phyloP scores from a whole-genome alignment of 1,140 invertebrate genomes.

The Tribolium madens region DNA sequence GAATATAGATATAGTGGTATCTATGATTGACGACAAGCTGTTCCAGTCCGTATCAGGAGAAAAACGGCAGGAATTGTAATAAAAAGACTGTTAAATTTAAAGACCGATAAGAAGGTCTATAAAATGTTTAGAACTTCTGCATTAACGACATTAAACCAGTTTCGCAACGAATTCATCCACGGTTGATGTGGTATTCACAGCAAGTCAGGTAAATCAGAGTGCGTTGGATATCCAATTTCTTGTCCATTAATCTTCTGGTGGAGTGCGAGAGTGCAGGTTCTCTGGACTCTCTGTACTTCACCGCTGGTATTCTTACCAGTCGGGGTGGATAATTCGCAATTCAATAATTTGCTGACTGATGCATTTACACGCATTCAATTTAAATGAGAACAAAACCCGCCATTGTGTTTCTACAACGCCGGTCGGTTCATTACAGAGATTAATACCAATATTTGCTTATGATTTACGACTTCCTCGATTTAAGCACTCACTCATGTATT shows the following conservation, averaged over 20 bases:
- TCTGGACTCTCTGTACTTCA: constrained; percentile 27
- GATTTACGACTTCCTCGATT: constrained; percentile 21
- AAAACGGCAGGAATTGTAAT: constrained; percentile 27
- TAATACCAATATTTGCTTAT: constrained; percentile 24
- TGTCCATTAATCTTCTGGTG: constrained; percentile 40
- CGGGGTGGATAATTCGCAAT: constrained; percentile 40
- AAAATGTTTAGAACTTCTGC: constrained; percentile 37
- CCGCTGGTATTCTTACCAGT: constrained; percentile 42
- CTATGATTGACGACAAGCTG: constrained; percentile 15
- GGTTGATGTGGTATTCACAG: constrained; percentile 33
- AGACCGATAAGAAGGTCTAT: constrained; percentile 16
- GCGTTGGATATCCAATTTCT: constrained; percentile 10
- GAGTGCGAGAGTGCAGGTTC: constrained; percentile 17
- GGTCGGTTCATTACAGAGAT: background rate
- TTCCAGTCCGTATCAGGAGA: constrained; percentile 20
- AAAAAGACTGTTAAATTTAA: constrained; percentile 35
- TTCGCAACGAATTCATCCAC: constrained; percentile 36
- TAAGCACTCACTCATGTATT: background rate
- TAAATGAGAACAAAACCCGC: constrained; percentile 16
- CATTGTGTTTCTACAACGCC: background rate
- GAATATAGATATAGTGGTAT: constrained; percentile 8
- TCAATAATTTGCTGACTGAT: constrained; percentile 44
- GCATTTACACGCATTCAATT: constrained; percentile 37
- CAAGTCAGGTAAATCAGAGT: constrained; percentile 4
- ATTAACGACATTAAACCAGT: constrained; percentile 42